A percentile compares a stretch with the other conserved stretches of the same genome.
phyloP scores from a whole-genome alignment of 1,140 invertebrate species.

The Orussus abietinus region DNA sequence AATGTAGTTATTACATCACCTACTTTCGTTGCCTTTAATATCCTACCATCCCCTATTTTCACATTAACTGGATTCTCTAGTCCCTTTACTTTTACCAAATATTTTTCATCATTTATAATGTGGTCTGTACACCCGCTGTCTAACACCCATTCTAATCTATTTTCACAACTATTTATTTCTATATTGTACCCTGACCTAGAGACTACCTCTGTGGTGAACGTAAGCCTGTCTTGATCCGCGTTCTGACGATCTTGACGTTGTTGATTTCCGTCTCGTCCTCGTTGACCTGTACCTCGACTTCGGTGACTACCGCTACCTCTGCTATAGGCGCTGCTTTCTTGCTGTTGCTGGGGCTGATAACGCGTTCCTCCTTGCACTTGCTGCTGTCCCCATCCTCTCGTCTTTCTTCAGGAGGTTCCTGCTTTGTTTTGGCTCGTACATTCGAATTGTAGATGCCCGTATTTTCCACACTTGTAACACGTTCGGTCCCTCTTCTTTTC shows the following conservation, averaged over 20 bases:
- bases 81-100: slow-evolving; percentile 2
- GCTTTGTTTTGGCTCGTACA: slow-evolving; percentile 1
- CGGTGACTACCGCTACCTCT: neutral
- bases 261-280: neutral
- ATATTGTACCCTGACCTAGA: neutral
- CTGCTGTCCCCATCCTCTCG: neutral
- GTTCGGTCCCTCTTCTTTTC: neutral
- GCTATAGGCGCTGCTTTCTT: neutral
- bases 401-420: neutral
- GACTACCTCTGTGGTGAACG: neutral
- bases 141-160: slow-evolving; percentile 19
- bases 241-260: slow-evolving; percentile 7
- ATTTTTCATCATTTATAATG: slow-evolving; percentile 14
- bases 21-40: slow-evolving; percentile 18
- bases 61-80: slow-evolving; percentile 16
- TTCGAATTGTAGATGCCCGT: slow-evolving; percentile 4
- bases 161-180: slow-evolving; percentile 8
- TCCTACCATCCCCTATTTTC: slow-evolving; percentile 18
- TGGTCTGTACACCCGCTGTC: slow-evolving; percentile 23
- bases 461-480: slow-evolving; percentile 12
- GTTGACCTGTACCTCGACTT: neutral
- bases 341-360: neutral
- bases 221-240: neutral
- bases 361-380: slow-evolving; percentile 1
- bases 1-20: slow-evolving; percentile 9